Conservation (phyloP, 2,113 vertebrate species). For the Phylloscopus whistleri region DNA sequence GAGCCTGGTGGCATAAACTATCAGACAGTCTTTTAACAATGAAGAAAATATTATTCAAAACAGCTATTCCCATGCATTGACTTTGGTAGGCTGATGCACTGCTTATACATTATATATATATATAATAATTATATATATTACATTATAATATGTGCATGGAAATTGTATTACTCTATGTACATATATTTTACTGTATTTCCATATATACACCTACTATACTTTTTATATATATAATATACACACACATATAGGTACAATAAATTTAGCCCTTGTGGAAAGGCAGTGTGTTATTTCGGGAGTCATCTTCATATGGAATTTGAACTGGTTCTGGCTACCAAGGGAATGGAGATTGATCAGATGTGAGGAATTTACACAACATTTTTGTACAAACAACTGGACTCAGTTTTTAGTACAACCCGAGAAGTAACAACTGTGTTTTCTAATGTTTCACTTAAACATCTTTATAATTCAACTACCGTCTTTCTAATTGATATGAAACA, state of each 20-base stretch:
- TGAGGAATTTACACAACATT: not conserved
- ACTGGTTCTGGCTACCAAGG: not conserved
- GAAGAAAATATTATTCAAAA: not conserved
- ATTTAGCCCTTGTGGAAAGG: not conserved
- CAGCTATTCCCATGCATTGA: not conserved
- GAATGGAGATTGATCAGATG: not conserved
- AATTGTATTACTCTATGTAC: not conserved
- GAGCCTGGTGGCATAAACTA: not conserved
- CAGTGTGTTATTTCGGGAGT: not conserved
- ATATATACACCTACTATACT: not conserved
- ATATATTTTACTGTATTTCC: not conserved
- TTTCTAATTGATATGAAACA: not conserved
- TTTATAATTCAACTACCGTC: not conserved
- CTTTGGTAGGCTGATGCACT: not conserved
- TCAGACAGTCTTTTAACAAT: not conserved
- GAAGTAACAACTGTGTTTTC: not conserved
- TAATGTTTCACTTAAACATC: not conserved
- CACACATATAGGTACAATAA: not conserved
- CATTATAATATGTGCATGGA: not conserved
- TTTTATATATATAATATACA: not conserved
- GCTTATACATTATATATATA: not conserved
- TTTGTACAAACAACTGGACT: not conserved
- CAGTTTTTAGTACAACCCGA: not conserved
- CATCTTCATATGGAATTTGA: not conserved
- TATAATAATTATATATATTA: not conserved